Evolutionary conservation across 2,113 vertebrate genomes (phyloP), one percentile per base, ranked within the genome.

Genomic region (Cichladusa arquata): DNA sequence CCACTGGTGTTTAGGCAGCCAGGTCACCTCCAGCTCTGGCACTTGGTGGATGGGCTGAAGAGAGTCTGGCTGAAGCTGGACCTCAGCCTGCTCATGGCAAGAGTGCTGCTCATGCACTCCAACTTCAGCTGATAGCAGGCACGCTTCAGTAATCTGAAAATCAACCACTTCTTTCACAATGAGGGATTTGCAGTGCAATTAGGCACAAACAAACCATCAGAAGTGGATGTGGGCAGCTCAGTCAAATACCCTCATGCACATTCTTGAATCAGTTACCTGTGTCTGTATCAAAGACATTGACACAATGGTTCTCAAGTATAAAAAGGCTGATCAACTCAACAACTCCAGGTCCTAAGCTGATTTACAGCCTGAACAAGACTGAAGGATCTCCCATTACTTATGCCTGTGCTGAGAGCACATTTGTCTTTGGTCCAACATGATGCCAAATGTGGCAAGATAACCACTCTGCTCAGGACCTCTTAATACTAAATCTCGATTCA

Each of bases 221-320:
- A 77, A 92, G 51, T 3, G 1, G 57, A 80, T 1, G 2, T 2
- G 11, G 58, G 62, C 67, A 58, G 40, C 33, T 90, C 42, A 42
- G 24, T 19, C 17, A 1, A 70, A 73, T 12, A 14, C 66, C 20
- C 19, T 82, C 2, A 0, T 10, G 11, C 0, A 2, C 14, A 2
- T 29, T 79, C 65, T 76, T 29, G n/a, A 58, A 16, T 29, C 4
- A 0, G 50, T 71, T 77, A 34, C 58, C 23, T 58, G 2, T 77
- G 31, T 23, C 57, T 69, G 20, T 53, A 40, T 50, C 60, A 42
- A 61, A 73, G 31, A 6, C 48, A 31, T 28, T 19, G 19, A 78
- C 20, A 12, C 7, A 40, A 64, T 11, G 19, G 29, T 44, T 66
- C 51, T 90, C 47, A 60, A 62, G 76, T 0, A 57, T 28, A 25